Percentiles rank a stretch among this genome's conserved stretches.
These are phyloP conservation scores for Caenorhabditis drosophilae DNA, from an alignment of 2,888 invertebrate genomes.

Conservation along the genomic window DNA sequence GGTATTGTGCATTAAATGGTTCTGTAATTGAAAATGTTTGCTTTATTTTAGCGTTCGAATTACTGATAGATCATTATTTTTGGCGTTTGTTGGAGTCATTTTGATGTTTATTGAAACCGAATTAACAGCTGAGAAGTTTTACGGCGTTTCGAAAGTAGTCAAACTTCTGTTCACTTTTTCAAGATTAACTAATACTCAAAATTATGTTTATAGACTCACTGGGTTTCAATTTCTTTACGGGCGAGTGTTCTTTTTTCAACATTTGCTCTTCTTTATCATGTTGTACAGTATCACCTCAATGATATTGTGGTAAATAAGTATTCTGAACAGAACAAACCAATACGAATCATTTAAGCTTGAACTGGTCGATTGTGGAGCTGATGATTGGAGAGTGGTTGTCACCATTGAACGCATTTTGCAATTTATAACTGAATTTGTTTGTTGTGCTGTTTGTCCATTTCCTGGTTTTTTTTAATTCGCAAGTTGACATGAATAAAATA, in stretches of 20 bases:
- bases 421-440: slow-evolving; percentile 80
- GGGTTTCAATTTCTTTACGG: slow-evolving; percentile 55
- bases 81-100: slow-evolving; percentile 60
- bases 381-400: slow-evolving; percentile 99
- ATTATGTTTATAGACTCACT: too few species aligned
- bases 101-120: slow-evolving; percentile 66
- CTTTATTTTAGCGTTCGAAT: slow-evolving; percentile 36
- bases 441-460: slow-evolving; percentile 83
- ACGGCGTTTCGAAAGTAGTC: slow-evolving; percentile 54
- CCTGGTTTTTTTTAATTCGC: too few species aligned
- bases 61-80: slow-evolving; percentile 42
- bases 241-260: slow-evolving; percentile 57
- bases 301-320: slow-evolving; percentile 60
- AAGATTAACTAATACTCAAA: too few species aligned
- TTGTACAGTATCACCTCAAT: slow-evolving; percentile 65
- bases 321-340: background rate
- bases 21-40: slow-evolving; percentile 11
- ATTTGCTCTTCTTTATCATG: slow-evolving; percentile 56
- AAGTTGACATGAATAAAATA: slow-evolving; percentile 1
- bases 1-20: slow-evolving; percentile 46
- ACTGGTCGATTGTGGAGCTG: slow-evolving; percentile 99
- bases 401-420: slow-evolving; percentile 89
- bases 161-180: too few species aligned
- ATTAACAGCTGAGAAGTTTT: slow-evolving; percentile 57
- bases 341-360: slow-evolving; percentile 80